A percentile compares a stretch with the other conserved stretches of the same genome.
These are phyloP conservation scores for Aethes cnicana DNA, from an alignment of 2,888 invertebrate genomes.

Conservation along the genomic window DNA sequence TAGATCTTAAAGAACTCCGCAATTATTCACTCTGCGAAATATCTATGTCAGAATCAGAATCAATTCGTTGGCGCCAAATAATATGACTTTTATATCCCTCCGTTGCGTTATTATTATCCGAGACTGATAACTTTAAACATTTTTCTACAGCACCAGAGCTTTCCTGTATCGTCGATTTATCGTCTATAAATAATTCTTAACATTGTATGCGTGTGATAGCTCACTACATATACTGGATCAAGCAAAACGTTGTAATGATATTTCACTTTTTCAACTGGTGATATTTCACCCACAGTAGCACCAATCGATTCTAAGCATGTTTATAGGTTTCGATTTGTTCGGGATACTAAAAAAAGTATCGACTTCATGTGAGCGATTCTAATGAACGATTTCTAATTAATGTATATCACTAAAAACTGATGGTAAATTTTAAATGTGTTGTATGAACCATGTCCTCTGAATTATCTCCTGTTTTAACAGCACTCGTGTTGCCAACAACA, in stretches of 20 bases:
- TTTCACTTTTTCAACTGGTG: no score
- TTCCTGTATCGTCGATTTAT: conserved; percentile 49
- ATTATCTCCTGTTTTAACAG: not conserved
- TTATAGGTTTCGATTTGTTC: no score
- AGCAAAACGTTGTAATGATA: no score
- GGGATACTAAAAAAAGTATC: no score
- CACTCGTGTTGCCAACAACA: not conserved
- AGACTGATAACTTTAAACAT: conserved; percentile 36
- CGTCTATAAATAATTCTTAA: conserved; percentile 51
- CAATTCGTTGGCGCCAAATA: conserved; percentile 31
- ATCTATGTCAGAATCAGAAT: conserved; percentile 44
- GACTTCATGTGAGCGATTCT: no score
- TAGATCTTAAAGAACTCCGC: conserved; percentile 13
- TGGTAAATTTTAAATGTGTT: no score
- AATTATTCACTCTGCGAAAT: conserved; percentile 34
- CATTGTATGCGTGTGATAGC: conserved; percentile 42
- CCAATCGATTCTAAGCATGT: no score
- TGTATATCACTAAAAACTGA: no score
- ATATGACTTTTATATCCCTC: conserved; percentile 50
- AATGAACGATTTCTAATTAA: no score
- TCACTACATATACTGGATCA: no score
- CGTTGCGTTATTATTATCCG: conserved; percentile 38
- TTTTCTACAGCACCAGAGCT: conserved; percentile 38
- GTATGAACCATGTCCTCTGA: conserved; percentile 10
- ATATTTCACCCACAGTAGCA: no score